Percentiles rank a stretch among this genome's conserved stretches.
These are phyloP conservation scores for Beroe ovata DNA, from an alignment of 37 sponge, comb jelly and placozoan genomes.

Conservation along the genomic window DNA sequence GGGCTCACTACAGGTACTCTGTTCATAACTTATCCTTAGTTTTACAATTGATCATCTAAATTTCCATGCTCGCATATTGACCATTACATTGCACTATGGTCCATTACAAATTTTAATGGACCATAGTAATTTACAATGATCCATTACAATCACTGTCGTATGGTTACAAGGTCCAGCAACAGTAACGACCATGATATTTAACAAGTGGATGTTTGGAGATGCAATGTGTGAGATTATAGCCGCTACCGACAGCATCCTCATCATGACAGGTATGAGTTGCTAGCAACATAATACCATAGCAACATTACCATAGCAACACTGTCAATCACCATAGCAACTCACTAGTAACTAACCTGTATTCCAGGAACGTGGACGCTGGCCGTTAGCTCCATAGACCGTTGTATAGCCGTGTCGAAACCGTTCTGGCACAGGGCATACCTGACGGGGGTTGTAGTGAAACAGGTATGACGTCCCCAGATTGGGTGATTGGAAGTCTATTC, in stretches of 20 bases:
- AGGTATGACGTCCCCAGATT: no score
- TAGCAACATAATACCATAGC: no score
- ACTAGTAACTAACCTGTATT: not conserved
- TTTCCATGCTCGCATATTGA: no score
- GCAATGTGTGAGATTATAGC: slow-evolving; percentile 46
- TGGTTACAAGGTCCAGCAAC: slow-evolving; percentile 45
- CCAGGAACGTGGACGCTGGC: slow-evolving; percentile 49
- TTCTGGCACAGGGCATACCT: slow-evolving; percentile 29
- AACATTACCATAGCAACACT: no score
- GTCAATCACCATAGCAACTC: not conserved
- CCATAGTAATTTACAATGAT: no score
- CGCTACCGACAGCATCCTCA: slow-evolving; percentile 44
- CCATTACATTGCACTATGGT: no score
- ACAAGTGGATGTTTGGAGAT: slow-evolving; percentile 44
- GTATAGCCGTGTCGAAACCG: slow-evolving; percentile 9
- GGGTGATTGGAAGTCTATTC: no score
- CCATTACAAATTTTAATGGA: no score
- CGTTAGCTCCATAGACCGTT: slow-evolving; percentile 44
- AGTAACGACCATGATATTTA: slow-evolving; percentile 1
- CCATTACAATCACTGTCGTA: no score
- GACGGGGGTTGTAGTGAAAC: slow-evolving; percentile 51
- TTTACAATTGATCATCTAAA: no score
- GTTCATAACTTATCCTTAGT: no score
- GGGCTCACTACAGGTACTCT: slow-evolving; percentile 52
- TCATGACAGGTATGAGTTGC: slow-evolving; percentile 45